Evolutionary conservation across 2,888 invertebrate species (phyloP).

Genomic region (Xestobium rufovillosum): DNA sequence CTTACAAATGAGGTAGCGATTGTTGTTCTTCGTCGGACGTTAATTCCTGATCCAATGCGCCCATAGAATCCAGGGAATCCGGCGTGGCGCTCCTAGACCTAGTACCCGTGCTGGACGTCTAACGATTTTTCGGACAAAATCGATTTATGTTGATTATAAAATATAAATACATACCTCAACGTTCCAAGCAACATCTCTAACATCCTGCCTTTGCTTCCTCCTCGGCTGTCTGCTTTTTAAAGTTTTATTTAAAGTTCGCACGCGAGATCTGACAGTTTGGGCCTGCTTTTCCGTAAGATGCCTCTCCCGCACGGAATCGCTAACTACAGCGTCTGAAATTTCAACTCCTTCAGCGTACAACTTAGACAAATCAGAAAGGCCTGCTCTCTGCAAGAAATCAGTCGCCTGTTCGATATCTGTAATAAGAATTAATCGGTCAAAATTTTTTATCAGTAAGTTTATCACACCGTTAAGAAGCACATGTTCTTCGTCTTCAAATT

Average conservation of each 20-base stretch:
- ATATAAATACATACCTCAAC: conserved; percentile 57
- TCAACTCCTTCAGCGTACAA: conserved; percentile 63
- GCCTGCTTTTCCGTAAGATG: conserved; percentile 65
- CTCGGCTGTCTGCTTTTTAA: conserved; percentile 56
- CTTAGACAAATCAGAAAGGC: conserved; percentile 61
- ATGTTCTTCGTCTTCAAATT: conserved; percentile 32
- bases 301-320: conserved; percentile 49
- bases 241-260: conserved; percentile 69
- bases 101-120: conserved; percentile 74
- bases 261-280: conserved; percentile 66
- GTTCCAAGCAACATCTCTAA: conserved; percentile 76
- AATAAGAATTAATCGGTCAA: conserved; percentile 18
- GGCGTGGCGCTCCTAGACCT: conserved; percentile 83
- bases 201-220: conserved; percentile 57
- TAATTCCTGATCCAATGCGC: conserved; percentile 33
- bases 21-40: conserved; percentile 37
- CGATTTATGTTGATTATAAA: conserved; percentile 3
- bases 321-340: conserved; percentile 58
- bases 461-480: conserved; percentile 32
- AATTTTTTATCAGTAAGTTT: conserved; percentile 4
- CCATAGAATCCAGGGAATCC: conserved; percentile 71
- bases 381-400: conserved; percentile 68
- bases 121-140: conserved; percentile 7
- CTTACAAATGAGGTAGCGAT: conserved; percentile 22
- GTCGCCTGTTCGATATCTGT: conserved; percentile 71